Conservation (phyloP, 2,888 invertebrate species). For the Microchrysa polita region DNA sequence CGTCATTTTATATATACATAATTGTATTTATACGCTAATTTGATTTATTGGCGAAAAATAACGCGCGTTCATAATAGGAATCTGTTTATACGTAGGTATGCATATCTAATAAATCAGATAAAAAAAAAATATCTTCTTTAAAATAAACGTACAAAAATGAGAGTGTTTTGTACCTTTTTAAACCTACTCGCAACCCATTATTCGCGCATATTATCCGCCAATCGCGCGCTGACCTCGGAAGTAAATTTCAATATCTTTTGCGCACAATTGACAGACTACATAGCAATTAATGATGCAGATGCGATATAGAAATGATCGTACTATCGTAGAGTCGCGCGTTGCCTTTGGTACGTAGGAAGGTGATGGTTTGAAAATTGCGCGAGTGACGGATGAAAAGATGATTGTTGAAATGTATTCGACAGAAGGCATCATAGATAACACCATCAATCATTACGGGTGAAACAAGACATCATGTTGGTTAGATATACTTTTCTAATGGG, state of each 20-base stretch:
- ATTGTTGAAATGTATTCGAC: neutral
- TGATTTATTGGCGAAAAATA: too few species aligned
- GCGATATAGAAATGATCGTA: neutral
- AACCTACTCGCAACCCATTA: too few species aligned
- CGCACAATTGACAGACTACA: neutral
- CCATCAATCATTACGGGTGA: slow-evolving; percentile 14
- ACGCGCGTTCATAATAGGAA: too few species aligned
- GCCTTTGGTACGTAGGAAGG: neutral
- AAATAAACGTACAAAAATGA: too few species aligned
- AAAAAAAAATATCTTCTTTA: too few species aligned
- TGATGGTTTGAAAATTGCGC: slow-evolving; percentile 1
- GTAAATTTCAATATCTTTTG: slow-evolving; percentile 30
- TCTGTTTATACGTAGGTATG: too few species aligned
- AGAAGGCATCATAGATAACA: slow-evolving; percentile 6
- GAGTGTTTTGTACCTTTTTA: too few species aligned
- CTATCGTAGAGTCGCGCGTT: too few species aligned
- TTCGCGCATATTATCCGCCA: neutral
- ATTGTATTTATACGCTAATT: too few species aligned
- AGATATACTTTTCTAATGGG: slow-evolving; percentile 1
- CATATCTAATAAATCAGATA: too few species aligned
- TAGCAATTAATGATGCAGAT: slow-evolving; percentile 25
- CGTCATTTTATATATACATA: too few species aligned
- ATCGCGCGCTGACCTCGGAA: slow-evolving; percentile 30
- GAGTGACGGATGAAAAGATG: slow-evolving; percentile 14
- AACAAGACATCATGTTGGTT: neutral